A percentile compares a stretch with the other conserved stretches of the same genome.
phyloP scores from a whole-genome alignment of 2,888 invertebrate genomes.

The Cryptus viduatorius region DNA sequence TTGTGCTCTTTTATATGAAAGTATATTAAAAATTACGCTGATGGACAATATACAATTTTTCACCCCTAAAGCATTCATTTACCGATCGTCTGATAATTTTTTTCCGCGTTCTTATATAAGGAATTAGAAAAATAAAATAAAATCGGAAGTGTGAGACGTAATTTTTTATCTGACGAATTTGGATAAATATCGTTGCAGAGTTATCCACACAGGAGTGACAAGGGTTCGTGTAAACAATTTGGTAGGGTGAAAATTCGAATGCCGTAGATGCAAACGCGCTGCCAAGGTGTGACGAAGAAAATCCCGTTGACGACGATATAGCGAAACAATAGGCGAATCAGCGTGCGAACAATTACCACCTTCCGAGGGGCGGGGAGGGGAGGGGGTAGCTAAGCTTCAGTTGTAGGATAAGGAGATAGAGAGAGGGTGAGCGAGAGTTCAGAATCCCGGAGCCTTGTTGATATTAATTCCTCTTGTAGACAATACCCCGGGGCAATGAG shows the following conservation, averaged over 20 bases:
- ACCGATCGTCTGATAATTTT: too few relatives aligned
- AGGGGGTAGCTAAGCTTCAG: slow-evolving; percentile 1
- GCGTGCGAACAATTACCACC: slow-evolving; percentile 59
- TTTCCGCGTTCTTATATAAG: too few relatives aligned
- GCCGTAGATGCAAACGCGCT: background rate
- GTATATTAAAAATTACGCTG: too few relatives aligned
- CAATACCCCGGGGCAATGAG: slow-evolving; percentile 70
- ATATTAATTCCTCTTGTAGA: slow-evolving; percentile 77
- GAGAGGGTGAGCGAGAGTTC: background rate
- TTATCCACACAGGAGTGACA: background rate
- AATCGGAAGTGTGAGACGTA: too few relatives aligned
- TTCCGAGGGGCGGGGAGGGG: background rate
- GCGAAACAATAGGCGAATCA: slow-evolving; percentile 56
- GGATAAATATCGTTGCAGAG: background rate
- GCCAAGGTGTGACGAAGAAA: background rate
- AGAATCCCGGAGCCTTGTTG: slow-evolving; percentile 69
- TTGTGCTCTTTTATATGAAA: too few relatives aligned
- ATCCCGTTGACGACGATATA: slow-evolving; percentile 24
- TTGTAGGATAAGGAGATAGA: background rate
- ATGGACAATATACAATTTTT: too few relatives aligned
- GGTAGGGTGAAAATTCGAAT: background rate
- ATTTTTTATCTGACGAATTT: too few relatives aligned
- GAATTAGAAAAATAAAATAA: too few relatives aligned
- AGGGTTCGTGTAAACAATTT: slow-evolving; percentile 1
- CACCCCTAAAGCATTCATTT: too few relatives aligned